phyloP scores from a whole-genome alignment of 2,888 invertebrate genomes.

The Psylliodes chrysocephalus region DNA sequence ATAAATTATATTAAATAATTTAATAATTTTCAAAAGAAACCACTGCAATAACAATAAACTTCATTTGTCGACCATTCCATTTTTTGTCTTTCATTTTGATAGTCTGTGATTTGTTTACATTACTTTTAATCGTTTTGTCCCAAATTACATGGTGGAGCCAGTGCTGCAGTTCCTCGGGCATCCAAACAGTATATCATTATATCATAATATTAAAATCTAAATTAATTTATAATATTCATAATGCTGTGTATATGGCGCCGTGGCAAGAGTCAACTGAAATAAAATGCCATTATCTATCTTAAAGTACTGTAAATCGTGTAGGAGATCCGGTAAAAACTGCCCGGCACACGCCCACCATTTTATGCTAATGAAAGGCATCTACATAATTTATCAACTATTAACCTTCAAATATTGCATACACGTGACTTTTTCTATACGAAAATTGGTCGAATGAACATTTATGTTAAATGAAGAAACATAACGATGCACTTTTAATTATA shows the following conservation, averaged over 20 bases:
- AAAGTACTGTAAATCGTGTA: constrained; percentile 48
- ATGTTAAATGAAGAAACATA: no score
- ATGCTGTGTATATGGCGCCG: constrained; percentile 18
- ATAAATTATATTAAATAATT: no score
- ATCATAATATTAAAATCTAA: neutral
- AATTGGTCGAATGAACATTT: neutral
- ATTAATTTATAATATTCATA: neutral
- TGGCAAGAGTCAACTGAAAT: constrained; percentile 45
- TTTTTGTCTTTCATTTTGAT: no score
- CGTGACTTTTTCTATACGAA: constrained; percentile 10
- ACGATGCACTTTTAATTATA: no score
- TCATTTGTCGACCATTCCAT: no score
- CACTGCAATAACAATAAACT: no score
- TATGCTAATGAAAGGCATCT: constrained; percentile 37
- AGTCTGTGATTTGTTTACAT: no score
- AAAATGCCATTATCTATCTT: constrained; percentile 49
- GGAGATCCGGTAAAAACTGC: constrained; percentile 50
- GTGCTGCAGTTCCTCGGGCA: no score
- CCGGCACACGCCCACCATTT: constrained; percentile 47
- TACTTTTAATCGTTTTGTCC: no score
- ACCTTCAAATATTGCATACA: constrained; percentile 30
- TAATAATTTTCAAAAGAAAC: no score
- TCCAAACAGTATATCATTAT: no score
- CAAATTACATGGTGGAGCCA: no score
- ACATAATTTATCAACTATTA: constrained; percentile 25